A percentile compares a stretch with the other conserved stretches of the same genome.
phyloP scores from a whole-genome alignment of 2,888 invertebrate genomes.

The Drosophila anceps region DNA sequence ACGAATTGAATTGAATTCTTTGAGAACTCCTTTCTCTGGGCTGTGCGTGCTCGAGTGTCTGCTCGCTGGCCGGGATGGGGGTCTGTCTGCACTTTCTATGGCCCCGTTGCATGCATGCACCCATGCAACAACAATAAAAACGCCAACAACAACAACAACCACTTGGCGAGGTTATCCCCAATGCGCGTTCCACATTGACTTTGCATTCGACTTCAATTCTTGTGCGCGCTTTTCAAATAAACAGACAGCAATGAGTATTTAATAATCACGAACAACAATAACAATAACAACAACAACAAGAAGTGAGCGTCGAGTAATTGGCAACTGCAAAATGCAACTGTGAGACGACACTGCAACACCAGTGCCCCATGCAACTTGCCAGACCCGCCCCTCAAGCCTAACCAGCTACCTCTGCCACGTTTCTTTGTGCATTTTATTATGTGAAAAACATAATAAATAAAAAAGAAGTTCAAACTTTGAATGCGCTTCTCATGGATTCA shows the following conservation, averaged over 20 bases:
- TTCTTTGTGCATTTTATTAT: conserved; percentile 70
- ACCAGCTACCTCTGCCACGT: conserved; percentile 11
- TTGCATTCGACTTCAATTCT: conserved; percentile 56
- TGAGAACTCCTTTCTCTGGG: conserved; percentile 45
- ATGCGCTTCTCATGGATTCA: conserved; percentile 74
- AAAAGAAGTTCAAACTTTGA: conserved; percentile 71
- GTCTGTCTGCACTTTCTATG: conserved; percentile 69
- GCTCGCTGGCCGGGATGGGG: conserved; percentile 2
- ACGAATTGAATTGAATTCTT: conserved; percentile 43
- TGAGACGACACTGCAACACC: conserved; percentile 28
- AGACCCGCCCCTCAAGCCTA: background rate
- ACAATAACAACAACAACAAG: conserved; percentile 43
- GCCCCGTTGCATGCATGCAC: conserved; percentile 70
- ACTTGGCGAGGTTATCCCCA: conserved; percentile 57
- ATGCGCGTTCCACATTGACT: conserved; percentile 31
- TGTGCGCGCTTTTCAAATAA: conserved; percentile 69
- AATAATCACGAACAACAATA: conserved; percentile 62
- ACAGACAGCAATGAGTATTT: conserved; percentile 64
- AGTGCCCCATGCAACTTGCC: background rate
- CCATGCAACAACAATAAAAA: conserved; percentile 44
- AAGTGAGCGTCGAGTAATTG: conserved; percentile 51
- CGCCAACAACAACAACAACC: conserved; percentile 47
- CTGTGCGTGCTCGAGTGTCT: conserved; percentile 59
- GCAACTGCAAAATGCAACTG: conserved; percentile 53
- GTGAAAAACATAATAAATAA: conserved; percentile 60